Percentiles rank a stretch among this genome's conserved stretches.
Evolutionary conservation across 1,140 invertebrate genomes (phyloP).

Genomic region (Papilio dardanus): DNA sequence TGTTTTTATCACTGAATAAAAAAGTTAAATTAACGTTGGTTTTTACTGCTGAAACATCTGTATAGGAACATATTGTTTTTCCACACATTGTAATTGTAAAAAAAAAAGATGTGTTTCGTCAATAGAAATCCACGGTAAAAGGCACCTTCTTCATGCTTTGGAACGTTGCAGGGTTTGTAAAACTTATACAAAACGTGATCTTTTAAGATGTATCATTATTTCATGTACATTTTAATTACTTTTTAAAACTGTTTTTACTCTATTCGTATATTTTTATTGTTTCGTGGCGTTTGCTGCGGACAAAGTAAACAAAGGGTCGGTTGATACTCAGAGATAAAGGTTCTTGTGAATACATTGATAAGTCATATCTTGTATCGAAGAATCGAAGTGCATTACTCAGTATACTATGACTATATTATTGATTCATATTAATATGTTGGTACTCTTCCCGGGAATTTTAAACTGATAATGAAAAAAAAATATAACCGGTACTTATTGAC

Average conservation of each 20-base stretch:
- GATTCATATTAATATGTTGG: constrained; percentile 27
- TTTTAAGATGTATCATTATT: not conserved
- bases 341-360: constrained; percentile 29
- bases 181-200: no score
- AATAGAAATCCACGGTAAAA: no score
- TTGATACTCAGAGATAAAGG: constrained; percentile 29
- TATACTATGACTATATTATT: not conserved
- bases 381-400: constrained; percentile 26
- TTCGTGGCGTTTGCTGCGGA: constrained; percentile 17
- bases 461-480: no score
- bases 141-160: no score
- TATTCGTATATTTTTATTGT: not conserved
- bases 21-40: not conserved
- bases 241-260: not conserved
- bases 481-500: no score
- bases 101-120: no score
- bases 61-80: no score
- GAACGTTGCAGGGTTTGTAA: no score
- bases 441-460: not conserved
- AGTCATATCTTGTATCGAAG: constrained; percentile 24
- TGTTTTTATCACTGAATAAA: not conserved
- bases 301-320: constrained; percentile 28
- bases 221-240: not conserved
- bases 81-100: no score
- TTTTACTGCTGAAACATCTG: not conserved